Base-by-base conservation (phyloP, 2,888 invertebrate genomes). In the Epistrophe eligans region DNA sequence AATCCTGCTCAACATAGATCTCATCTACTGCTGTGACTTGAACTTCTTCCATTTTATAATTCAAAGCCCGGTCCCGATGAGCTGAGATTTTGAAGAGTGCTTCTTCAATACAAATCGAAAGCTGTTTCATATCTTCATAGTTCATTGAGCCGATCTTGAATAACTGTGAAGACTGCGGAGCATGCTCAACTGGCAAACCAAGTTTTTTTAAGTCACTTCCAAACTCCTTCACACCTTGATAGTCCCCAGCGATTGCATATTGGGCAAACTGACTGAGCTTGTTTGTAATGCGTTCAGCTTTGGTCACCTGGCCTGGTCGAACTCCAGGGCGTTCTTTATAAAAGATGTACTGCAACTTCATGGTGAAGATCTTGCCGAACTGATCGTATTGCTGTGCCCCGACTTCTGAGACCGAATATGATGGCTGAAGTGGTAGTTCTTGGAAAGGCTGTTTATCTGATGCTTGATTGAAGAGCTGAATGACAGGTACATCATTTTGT, bases 261-360 rank as follows among this genome's bases (percentile, higher is more conserved):
- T 97, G 97, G 58, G 98, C 98, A 92, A 99, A 97, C 94, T 98
- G 97, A 73, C 98, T 97, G 89, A 98, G 93, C 92, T 97, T 98
- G 91, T 97, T 98, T 0, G 98, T 98, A 89, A 98, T 95, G 82
- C 98, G 95, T 93, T 97, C 98, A 17, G 98, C 98, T 92, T 98
- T 98, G 79, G 97, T 97, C 84, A 98, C 97, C 92, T 98, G 98
- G 0, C 98, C 98, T 0, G 98, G 98, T 88, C 99, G 94, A 19
- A 99, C 98, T 2, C 99, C 99, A 0, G 99, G 99, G 13, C 99
- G 95, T 93, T 99, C 99, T 93, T 99, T 98, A 93, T 99, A 99
- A 93, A 99, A 98, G 77, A 99, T 97, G 92, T 99, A 99, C 93
- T 99, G 99, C 89, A 93, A 89, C 92, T 98, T 99, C 77, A 99